These are phyloP conservation scores for Chironomus riparius DNA, from an alignment of 2,888 invertebrate species.

Conservation along the genomic window DNA sequence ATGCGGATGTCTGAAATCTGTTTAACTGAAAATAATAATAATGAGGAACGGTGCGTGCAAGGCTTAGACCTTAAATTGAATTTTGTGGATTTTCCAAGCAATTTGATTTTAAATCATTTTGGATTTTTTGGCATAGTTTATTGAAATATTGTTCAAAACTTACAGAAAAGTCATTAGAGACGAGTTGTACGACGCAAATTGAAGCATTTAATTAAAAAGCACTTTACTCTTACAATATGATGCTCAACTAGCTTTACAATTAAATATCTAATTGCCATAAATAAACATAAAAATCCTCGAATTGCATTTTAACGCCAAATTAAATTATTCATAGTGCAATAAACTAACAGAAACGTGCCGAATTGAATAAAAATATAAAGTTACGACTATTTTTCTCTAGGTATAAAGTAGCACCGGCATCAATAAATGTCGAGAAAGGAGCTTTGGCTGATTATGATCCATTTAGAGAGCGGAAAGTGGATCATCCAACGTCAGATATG, in stretches of 20 bases:
- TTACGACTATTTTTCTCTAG: constrained; percentile 39
- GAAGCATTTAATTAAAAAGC: too few species aligned
- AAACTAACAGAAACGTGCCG: not conserved
- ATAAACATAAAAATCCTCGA: constrained; percentile 19
- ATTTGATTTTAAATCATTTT: too few species aligned
- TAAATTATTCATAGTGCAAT: not conserved
- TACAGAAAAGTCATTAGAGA: too few species aligned
- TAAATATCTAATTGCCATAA: too few species aligned
- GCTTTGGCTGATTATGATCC: constrained; percentile 58
- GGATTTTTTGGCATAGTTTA: too few species aligned
- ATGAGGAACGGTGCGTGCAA: not conserved
- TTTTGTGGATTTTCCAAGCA: too few species aligned
- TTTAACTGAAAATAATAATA: constrained; percentile 16
- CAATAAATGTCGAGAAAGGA: constrained; percentile 50
- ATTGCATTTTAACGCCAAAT: not conserved
- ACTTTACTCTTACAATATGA: too few species aligned
- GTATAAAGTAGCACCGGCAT: constrained; percentile 48
- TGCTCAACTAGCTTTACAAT: too few species aligned
- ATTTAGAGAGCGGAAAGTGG: constrained; percentile 59
- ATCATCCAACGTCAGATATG: constrained; percentile 76
- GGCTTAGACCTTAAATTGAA: too few species aligned
- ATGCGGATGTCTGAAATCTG: constrained; percentile 10
- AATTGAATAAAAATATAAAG: not conserved
- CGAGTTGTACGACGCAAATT: too few species aligned
- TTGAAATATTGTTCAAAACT: too few species aligned